phyloP scores from a whole-genome alignment of 53 echinoderm and acorn worm genomes.

The Holothuria leucospilota region DNA sequence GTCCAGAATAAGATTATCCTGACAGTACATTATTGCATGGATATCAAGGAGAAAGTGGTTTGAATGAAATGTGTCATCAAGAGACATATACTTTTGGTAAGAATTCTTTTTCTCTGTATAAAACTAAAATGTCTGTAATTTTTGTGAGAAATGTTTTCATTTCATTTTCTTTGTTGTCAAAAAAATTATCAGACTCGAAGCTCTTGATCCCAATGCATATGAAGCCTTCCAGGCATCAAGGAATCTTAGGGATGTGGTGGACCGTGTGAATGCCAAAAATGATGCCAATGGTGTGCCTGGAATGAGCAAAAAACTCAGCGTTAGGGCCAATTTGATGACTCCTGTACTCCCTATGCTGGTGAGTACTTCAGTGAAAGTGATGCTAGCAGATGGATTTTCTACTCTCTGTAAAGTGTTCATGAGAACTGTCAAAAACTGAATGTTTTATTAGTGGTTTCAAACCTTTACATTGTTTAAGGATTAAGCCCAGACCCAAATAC shows the following conservation, averaged over 20 bases:
- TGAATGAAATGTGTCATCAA: too few species aligned
- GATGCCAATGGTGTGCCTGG: slow-evolving; percentile 73
- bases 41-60: too few species aligned
- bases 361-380: slow-evolving; percentile 28
- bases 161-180: too few species aligned
- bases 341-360: slow-evolving; percentile 98
- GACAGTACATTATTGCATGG: too few species aligned
- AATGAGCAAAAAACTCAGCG: slow-evolving; percentile 93
- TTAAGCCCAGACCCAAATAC: too few species aligned
- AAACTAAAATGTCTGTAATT: too few species aligned
- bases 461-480: background rate
- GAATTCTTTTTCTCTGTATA: too few species aligned
- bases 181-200: slow-evolving; percentile 69
- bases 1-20: too few species aligned
- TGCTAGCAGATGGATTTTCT: background rate
- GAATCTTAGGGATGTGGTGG: slow-evolving; percentile 85
- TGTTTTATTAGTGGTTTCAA: background rate
- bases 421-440: background rate
- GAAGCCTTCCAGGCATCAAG: slow-evolving; percentile 98
- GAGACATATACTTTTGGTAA: too few species aligned
- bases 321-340: slow-evolving; percentile 91
- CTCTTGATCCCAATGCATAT: slow-evolving; percentile 92
- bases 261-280: slow-evolving; percentile 77
- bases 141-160: too few species aligned
- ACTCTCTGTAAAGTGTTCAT: background rate